Conservation (phyloP, 2,797 vertebrate species). For the Danio aesculapii region DNA sequence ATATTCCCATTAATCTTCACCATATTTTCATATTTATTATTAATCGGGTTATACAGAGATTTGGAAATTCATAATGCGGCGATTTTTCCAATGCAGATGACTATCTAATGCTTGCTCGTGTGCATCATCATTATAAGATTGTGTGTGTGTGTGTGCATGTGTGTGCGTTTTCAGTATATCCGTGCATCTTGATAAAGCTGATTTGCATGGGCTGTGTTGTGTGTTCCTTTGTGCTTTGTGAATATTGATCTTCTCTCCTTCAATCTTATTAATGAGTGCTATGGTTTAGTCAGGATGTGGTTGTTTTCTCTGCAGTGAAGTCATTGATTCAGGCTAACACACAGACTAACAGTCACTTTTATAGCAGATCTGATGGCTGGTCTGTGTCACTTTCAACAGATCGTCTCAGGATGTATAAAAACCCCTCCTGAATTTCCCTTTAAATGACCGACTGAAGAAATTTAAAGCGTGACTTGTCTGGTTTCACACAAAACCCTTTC, state of each 20-base stretch:
- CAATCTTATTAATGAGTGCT: constrained; percentile 47
- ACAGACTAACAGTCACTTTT: neutral
- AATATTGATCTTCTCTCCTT: constrained; percentile 35
- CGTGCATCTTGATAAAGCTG: constrained; percentile 11
- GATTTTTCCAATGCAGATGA: neutral
- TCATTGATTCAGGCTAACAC: constrained; percentile 38
- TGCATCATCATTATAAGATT: neutral
- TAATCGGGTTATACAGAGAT: neutral
- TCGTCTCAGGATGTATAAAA: neutral
- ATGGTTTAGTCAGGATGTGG: constrained; percentile 23
- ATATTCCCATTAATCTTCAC: neutral
- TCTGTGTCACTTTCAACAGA: neutral
- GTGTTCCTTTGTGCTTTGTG: neutral
- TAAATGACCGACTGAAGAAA: neutral
- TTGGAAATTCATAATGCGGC: neutral
- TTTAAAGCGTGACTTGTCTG: neutral
- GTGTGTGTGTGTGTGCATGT: neutral
- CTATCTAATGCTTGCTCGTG: neutral
- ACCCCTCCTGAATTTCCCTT: neutral
- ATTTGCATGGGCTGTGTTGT: constrained; percentile 17
- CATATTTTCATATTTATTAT: constrained; percentile 15
- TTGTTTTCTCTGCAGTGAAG: neutral
- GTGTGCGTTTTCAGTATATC: constrained; percentile 3
- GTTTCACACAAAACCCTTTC: neutral
- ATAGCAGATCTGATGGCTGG: neutral